Base-by-base conservation (phyloP, 1,140 invertebrate species). In the Amphibalanus amphitrite region DNA sequence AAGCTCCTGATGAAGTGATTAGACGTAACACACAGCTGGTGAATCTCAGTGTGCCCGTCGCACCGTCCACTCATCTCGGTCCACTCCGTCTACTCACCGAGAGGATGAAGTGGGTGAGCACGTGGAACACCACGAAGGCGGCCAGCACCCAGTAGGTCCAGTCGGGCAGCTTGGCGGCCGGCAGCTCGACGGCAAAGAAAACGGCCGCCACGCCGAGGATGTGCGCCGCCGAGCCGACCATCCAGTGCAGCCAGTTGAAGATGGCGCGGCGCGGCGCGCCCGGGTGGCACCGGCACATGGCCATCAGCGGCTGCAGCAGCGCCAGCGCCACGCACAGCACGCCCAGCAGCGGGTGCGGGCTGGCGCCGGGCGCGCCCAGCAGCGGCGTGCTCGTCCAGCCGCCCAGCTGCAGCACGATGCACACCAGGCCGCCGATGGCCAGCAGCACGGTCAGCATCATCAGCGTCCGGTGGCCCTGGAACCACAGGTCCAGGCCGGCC, bases 171-270 rank as follows among this genome's bases (percentile, higher is more conserved):
- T 92, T 89, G 81, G 93, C 92, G 65, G n/a, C 65, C 73, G 85
- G 86, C 73, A 97, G 82, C 75, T 88, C 86, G 26, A 92, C 88
- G 64, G 93, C 90, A 77, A 97, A 90, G 84, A 97, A 97, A 75
- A 97, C 91, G 70, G 92, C 90, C 8, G 92, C 87, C 82, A 97
- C 91, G 77, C 86, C 91, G 71, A 95, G 82, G 75, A 96, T 92
- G 78, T 95, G 92, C 3, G 93, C 93, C n/a, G 87, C 81, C 79
- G 95, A 97, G 69, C 95, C 95, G 74, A 92, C 85, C 67, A 91
- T 82, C 92, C 93, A 97, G 81, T 97, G 94, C 25, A 86, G 77
- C 94, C 94, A 97, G 80, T 98, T 98, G 82, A 97, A 97, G 71
- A 95, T 82, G 0, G 89, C 86, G 71, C 94, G 83, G 76, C 86